Conservation (phyloP, 2,888 invertebrate genomes). For the Torymus texanus region DNA sequence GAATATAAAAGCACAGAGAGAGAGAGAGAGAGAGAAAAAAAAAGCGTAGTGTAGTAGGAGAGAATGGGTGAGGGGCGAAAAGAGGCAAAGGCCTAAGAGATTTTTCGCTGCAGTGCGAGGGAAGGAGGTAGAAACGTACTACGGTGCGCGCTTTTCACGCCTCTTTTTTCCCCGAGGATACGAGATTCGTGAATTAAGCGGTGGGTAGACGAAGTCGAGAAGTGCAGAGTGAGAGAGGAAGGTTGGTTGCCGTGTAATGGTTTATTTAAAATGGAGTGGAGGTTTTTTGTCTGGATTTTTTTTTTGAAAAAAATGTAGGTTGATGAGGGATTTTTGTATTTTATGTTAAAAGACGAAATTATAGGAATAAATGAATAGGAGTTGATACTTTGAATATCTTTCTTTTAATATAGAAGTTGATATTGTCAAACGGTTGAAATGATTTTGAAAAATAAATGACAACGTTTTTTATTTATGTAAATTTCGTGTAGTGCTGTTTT, state of each 20-base stretch:
- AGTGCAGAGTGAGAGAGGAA: background rate
- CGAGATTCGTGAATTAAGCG: conserved; percentile 47
- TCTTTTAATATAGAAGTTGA: too few relatives aligned
- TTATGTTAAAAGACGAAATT: too few relatives aligned
- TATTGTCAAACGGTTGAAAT: too few relatives aligned
- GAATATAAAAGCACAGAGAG: conserved; percentile 24
- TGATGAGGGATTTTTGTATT: too few relatives aligned
- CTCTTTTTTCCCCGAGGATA: conserved; percentile 5
- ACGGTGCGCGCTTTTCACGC: conserved; percentile 42
- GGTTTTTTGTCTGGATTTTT: background rate
- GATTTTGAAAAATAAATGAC: too few relatives aligned
- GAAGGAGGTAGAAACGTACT: background rate
- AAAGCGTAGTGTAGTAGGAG: background rate
- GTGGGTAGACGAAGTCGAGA: conserved; percentile 15
- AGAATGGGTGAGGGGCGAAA: conserved; percentile 13
- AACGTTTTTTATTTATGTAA: too few relatives aligned
- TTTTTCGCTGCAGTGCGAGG: background rate
- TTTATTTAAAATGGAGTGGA: conserved; percentile 10
- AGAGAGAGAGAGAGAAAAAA: too few relatives aligned
- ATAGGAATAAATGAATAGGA: too few relatives aligned
- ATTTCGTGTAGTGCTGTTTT: too few relatives aligned
- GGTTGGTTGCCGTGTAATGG: background rate
- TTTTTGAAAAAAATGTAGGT: too few relatives aligned
- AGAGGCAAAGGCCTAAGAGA: conserved; percentile 14
- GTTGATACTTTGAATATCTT: too few relatives aligned